These are phyloP conservation scores for Autographa pulchrina DNA, from an alignment of 2,888 invertebrate species.

Conservation along the genomic window DNA sequence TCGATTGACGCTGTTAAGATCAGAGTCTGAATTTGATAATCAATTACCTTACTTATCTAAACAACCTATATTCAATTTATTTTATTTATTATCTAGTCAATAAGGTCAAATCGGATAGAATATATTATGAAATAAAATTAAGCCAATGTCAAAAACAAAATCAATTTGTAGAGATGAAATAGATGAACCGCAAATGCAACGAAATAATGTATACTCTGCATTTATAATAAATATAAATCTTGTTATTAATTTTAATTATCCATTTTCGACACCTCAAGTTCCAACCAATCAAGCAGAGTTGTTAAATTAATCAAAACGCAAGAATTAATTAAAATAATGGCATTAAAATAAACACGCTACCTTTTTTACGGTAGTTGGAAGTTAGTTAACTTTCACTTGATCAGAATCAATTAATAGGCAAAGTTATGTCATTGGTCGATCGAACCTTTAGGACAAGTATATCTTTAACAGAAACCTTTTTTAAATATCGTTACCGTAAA, in stretches of 20 bases:
- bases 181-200: too few species aligned
- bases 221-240: too few species aligned
- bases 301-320: constrained; percentile 21
- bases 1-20: background rate
- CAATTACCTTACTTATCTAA: constrained; percentile 10
- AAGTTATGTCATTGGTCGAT: constrained; percentile 20
- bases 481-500: too few species aligned
- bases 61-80: constrained; percentile 4
- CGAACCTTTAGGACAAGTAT: constrained; percentile 12
- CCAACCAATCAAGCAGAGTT: background rate
- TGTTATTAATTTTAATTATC: background rate
- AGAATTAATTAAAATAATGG: constrained; percentile 24
- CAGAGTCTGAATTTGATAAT: constrained; percentile 16
- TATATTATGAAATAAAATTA: background rate
- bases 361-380: constrained; percentile 32
- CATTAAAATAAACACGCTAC: constrained; percentile 32
- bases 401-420: constrained; percentile 38
- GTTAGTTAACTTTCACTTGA: constrained; percentile 43
- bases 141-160: background rate
- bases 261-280: background rate
- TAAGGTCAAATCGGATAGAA: constrained; percentile 19
- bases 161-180: background rate
- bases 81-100: constrained; percentile 37
- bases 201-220: too few species aligned
- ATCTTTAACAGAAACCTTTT: too few species aligned